phyloP scores from a whole-genome alignment of 2,888 invertebrate species.

The Papilio protenor region DNA sequence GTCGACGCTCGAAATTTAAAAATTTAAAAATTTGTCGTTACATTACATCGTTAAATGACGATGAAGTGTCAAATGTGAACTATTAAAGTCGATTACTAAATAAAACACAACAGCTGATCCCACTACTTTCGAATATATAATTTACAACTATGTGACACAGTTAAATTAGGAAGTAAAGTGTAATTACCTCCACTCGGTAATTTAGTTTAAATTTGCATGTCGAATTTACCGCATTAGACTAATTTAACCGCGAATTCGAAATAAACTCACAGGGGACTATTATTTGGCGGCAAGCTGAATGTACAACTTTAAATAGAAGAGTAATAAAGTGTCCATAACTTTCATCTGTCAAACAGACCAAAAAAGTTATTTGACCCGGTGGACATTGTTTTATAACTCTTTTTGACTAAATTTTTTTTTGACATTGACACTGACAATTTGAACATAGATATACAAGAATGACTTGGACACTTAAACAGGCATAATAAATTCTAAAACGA shows the following conservation, averaged over 20 bases:
- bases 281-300: constrained; percentile 7
- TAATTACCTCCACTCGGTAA: constrained; percentile 21
- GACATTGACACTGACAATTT: no score
- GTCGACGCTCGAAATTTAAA: no score
- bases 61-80: no score
- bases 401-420: no score
- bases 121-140: not conserved
- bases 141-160: not conserved
- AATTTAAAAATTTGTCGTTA: no score
- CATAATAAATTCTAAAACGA: no score
- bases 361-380: not conserved
- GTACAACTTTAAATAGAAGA: not conserved
- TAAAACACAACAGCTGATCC: no score
- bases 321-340: not conserved
- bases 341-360: not conserved
- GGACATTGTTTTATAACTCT: no score
- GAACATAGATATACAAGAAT: no score
- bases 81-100: no score
- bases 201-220: constrained; percentile 19
- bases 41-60: no score
- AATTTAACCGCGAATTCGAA: constrained; percentile 23
- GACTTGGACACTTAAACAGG: no score
- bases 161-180: constrained; percentile 28
- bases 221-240: constrained; percentile 22
- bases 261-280: constrained; percentile 17